Percentiles rank a stretch among this genome's conserved stretches.
Evolutionary conservation across 2,888 invertebrate genomes (phyloP).

Genomic region (Lycocerus yunnanus): DNA sequence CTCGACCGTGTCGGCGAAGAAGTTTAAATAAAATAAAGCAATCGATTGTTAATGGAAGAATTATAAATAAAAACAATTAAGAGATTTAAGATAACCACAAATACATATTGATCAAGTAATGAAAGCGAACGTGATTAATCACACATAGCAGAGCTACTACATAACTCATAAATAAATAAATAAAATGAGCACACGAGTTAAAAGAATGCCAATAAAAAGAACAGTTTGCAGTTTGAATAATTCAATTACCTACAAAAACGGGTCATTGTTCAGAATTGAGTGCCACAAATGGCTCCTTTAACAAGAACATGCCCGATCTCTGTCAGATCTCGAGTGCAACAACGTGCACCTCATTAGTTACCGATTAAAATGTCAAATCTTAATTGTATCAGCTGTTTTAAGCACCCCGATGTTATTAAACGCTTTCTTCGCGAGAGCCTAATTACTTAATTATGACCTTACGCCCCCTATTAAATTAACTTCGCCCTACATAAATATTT

Average conservation of each 20-base stretch:
- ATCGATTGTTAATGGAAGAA: background rate
- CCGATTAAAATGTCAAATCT: slow-evolving; percentile 41
- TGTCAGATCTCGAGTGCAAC: slow-evolving; percentile 24
- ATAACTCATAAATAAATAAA: background rate
- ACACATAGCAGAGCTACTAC: background rate
- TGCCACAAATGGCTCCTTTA: slow-evolving; percentile 27
- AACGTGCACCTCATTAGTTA: slow-evolving; percentile 33
- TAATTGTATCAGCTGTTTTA: slow-evolving; percentile 39
- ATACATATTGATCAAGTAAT: background rate
- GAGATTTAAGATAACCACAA: background rate
- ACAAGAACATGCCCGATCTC: slow-evolving; percentile 29
- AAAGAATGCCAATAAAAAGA: slow-evolving; percentile 23
- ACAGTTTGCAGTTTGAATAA: slow-evolving; percentile 36
- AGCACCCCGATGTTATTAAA: slow-evolving; percentile 35
- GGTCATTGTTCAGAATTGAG: slow-evolving; percentile 26
- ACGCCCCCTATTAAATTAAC: slow-evolving; percentile 29
- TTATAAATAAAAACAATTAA: background rate
- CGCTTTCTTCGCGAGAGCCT: slow-evolving; percentile 32
- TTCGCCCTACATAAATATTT: slow-evolving; percentile 19
- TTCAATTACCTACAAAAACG: slow-evolving; percentile 32
- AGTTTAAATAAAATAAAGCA: background rate
- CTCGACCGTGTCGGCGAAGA: background rate
- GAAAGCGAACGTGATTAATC: background rate
- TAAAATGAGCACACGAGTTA: slow-evolving; percentile 11
- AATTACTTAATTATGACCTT: slow-evolving; percentile 34